Evolutionary conservation across 2,888 invertebrate genomes (phyloP).

Genomic region (Ctenicera cuprea): DNA sequence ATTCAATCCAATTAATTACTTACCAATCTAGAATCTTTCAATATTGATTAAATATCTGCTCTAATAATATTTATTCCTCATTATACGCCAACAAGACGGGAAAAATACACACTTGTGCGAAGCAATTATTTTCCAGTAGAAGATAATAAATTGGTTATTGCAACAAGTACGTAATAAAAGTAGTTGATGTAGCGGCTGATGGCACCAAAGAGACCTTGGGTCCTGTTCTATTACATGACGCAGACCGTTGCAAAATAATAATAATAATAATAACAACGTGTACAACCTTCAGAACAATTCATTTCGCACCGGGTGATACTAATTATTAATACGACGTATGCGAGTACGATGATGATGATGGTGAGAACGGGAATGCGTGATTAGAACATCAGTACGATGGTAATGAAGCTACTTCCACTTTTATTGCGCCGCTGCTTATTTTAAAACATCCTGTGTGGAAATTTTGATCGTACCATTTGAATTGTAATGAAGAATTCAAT

Average conservation of each 20-base stretch:
- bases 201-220: neutral
- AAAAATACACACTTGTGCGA: no score
- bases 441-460: neutral
- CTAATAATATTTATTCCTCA: no score
- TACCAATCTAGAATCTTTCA: no score
- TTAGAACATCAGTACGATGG: neutral
- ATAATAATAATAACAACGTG: conserved; percentile 7
- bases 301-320: conserved; percentile 1
- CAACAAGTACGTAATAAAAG: neutral
- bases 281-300: conserved; percentile 12
- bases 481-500: no score
- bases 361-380: conserved; percentile 18
- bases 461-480: neutral
- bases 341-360: conserved; percentile 1
- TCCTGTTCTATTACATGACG: neutral
- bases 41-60: no score
- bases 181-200: neutral
- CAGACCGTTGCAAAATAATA: neutral
- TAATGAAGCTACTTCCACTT: conserved; percentile 2
- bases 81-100: no score
- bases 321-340: conserved; percentile 7
- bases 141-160: conserved; percentile 6
- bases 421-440: neutral
- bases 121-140: neutral
- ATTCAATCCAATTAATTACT: no score